Conservation (phyloP, 1,140 invertebrate genomes). For the Drosophila parvula region DNA sequence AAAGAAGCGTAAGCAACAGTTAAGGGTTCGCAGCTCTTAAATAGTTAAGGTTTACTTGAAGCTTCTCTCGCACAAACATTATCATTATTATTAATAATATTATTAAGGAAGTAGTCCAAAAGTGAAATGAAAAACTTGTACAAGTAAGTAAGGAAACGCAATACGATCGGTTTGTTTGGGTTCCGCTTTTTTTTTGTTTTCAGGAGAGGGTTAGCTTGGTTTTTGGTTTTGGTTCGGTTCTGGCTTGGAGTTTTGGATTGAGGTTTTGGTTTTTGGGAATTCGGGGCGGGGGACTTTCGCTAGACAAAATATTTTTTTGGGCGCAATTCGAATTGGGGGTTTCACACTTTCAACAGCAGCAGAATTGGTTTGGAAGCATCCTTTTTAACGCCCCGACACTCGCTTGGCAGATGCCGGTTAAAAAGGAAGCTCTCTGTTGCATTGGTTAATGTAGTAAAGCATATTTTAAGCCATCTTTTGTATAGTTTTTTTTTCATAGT, state of each 20-base stretch:
- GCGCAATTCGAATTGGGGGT: constrained; percentile 50
- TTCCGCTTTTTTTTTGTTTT: constrained; percentile 4
- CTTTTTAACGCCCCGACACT: constrained; percentile 60
- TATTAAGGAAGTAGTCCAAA: constrained; percentile 16
- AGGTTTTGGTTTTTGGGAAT: not conserved
- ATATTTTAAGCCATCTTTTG: constrained; percentile 84
- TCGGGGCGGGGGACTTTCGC: constrained; percentile 29
- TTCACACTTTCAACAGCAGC: constrained; percentile 54
- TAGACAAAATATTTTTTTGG: constrained; percentile 63
- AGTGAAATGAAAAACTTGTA: constrained; percentile 40
- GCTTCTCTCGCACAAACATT: constrained; percentile 37
- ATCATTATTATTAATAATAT: not conserved
- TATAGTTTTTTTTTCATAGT: constrained; percentile 55
- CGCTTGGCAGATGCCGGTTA: constrained; percentile 30
- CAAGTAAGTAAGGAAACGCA: constrained; percentile 26
- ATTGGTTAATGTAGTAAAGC: constrained; percentile 83
- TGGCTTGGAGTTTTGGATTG: constrained; percentile 22
- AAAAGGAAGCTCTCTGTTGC: constrained; percentile 81
- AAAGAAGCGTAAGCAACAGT: constrained; percentile 50
- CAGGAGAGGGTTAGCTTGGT: constrained; percentile 14
- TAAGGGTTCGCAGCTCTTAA: constrained; percentile 48
- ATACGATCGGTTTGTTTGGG: constrained; percentile 41
- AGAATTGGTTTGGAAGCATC: constrained; percentile 58
- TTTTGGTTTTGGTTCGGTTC: constrained; percentile 29
- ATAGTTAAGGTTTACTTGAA: constrained; percentile 46